These are phyloP conservation scores for Pomacea maculata DNA, from an alignment of 1,140 invertebrate species.

Conservation along the genomic window DNA sequence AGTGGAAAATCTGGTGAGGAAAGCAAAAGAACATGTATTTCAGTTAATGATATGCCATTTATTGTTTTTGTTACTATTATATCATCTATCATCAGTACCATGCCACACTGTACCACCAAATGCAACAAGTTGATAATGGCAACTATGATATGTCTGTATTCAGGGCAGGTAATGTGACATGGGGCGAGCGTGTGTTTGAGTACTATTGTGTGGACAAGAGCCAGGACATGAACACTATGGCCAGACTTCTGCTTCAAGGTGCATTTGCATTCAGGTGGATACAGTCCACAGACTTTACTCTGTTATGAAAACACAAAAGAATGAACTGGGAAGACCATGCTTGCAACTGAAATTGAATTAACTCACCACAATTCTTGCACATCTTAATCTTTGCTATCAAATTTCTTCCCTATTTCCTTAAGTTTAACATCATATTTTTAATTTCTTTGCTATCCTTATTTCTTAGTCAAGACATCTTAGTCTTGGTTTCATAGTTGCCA, in stretches of 20 bases:
- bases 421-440: not conserved
- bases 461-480: not conserved
- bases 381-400: not conserved
- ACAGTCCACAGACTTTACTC: not conserved
- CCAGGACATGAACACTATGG: slow-evolving; percentile 80
- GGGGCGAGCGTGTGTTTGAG: slow-evolving; percentile 78
- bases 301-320: not conserved
- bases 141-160: slow-evolving; percentile 17
- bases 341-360: too few relatives aligned
- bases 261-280: slow-evolving; percentile 59
- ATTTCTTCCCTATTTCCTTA: not conserved
- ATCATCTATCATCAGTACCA: not conserved
- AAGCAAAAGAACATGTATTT: not conserved
- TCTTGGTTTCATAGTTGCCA: too few relatives aligned
- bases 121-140: not conserved
- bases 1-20: too few relatives aligned
- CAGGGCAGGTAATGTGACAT: slow-evolving; percentile 79
- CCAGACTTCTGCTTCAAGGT: slow-evolving; percentile 75
- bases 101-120: not conserved
- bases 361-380: too few relatives aligned
- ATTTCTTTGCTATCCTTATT: not conserved
- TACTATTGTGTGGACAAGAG: slow-evolving; percentile 85
- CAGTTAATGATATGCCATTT: not conserved
- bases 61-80: not conserved
- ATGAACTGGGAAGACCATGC: not conserved